A percentile compares a stretch with the other conserved stretches of the same genome.
These are phyloP conservation scores for Colistium nudipinnis DNA, from an alignment of 2,113 vertebrate species.

Conservation along the genomic window DNA sequence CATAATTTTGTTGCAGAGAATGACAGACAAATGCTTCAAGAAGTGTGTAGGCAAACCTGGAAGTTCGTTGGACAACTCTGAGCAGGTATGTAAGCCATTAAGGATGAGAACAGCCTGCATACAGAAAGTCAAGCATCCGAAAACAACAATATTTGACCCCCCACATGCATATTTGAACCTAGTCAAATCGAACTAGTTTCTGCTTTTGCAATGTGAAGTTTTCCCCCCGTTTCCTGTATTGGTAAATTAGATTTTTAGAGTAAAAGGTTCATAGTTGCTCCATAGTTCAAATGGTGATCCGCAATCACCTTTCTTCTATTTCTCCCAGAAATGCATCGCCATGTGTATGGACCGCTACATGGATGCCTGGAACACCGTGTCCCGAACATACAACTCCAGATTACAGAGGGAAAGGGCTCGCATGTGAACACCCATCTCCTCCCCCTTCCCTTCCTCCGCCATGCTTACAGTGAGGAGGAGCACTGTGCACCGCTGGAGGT, in stretches of 20 bases:
- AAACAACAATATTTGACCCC: no score
- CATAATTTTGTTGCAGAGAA: conserved; percentile 83
- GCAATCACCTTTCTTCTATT: not conserved
- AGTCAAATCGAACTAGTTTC: no score
- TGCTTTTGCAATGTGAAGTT: no score
- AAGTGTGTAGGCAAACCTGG: conserved; percentile 98
- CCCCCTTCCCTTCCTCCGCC: not conserved
- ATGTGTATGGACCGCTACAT: conserved; percentile 99
- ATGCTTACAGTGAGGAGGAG: conserved; percentile 10
- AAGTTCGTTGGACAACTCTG: conserved; percentile 92
- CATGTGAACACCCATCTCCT: conserved; percentile 81
- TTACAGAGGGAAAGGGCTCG: conserved; percentile 93
- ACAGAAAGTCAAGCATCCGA: no score
- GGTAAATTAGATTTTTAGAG: not conserved
- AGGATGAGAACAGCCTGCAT: no score
- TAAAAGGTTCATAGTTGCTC: no score
- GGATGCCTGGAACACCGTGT: conserved; percentile 97
- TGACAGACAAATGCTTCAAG: conserved; percentile 99
- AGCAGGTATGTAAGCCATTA: conserved; percentile 84
- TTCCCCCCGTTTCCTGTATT: no score
- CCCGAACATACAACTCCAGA: conserved; percentile 93
- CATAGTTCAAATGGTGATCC: not conserved
- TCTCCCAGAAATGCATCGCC: conserved; percentile 92
- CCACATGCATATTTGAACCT: no score
- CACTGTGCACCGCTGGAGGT: conserved; percentile 9